Percentiles rank a stretch among this genome's conserved stretches.
These are phyloP conservation scores for Tribolium madens DNA, from an alignment of 1,140 invertebrate genomes.

Conservation along the genomic window DNA sequence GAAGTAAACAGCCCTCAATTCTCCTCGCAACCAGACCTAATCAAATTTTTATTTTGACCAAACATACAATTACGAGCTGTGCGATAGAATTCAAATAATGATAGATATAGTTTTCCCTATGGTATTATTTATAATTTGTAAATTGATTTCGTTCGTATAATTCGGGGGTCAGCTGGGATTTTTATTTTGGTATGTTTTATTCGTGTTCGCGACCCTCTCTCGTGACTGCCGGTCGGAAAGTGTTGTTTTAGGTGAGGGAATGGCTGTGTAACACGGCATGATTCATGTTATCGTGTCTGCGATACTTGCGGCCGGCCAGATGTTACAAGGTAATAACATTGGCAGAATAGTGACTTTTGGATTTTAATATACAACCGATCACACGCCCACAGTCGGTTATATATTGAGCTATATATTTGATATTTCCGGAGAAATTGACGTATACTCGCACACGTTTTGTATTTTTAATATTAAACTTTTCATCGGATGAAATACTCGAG, in stretches of 20 bases:
- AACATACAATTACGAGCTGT: not conserved
- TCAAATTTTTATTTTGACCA: not conserved
- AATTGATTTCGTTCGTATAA: constrained; percentile 2
- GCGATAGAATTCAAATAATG: not conserved
- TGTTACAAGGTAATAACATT: constrained; percentile 50
- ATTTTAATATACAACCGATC: constrained; percentile 50
- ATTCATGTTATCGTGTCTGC: constrained; percentile 48
- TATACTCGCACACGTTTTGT: constrained; percentile 38
- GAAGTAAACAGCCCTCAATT: not conserved
- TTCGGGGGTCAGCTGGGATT: constrained; percentile 22
- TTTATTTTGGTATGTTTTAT: constrained; percentile 7
- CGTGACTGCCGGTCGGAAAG: constrained; percentile 40
- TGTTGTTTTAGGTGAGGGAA: constrained; percentile 50
- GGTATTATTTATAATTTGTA: constrained; percentile 11
- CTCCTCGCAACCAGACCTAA: not conserved
- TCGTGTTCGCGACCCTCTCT: constrained; percentile 12
- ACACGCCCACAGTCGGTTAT: constrained; percentile 24
- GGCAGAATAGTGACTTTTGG: constrained; percentile 44
- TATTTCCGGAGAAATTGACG: constrained; percentile 40
- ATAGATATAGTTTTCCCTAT: not conserved
- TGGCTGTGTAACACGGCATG: constrained; percentile 47
- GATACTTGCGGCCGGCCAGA: constrained; percentile 48
- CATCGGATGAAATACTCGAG: constrained; percentile 5
- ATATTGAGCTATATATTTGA: constrained; percentile 45
- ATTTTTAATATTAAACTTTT: constrained; percentile 44